Conservation (phyloP, 1,140 invertebrate genomes). For the Acromyrmex charruanus region DNA sequence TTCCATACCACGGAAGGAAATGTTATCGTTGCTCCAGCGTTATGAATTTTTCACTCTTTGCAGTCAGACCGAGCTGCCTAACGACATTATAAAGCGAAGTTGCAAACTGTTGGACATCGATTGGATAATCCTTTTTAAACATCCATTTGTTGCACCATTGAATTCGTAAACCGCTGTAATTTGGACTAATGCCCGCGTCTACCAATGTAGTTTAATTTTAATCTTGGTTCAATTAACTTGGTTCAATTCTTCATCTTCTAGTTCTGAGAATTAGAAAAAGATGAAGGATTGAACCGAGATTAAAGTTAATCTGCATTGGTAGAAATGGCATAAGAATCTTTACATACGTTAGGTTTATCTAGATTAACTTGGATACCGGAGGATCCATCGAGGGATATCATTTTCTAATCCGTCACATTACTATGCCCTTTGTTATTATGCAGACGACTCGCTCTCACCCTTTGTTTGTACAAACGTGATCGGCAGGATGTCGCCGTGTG, state of each 20-base stretch:
- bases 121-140: neutral
- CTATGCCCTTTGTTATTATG: slow-evolving; percentile 47
- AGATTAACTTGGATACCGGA: slow-evolving; percentile 8
- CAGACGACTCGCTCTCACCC: slow-evolving; percentile 38
- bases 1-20: slow-evolving; percentile 39
- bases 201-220: too few species aligned
- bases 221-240: too few species aligned
- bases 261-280: too few species aligned
- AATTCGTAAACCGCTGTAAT: neutral
- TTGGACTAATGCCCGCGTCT: neutral
- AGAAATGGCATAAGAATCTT: neutral
- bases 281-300: too few species aligned
- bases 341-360: neutral
- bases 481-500: slow-evolving; percentile 15
- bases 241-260: too few species aligned
- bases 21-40: neutral
- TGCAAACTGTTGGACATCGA: too few species aligned
- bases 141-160: neutral
- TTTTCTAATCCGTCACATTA: slow-evolving; percentile 55
- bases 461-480: slow-evolving; percentile 64
- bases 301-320: too few species aligned
- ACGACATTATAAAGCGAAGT: neutral
- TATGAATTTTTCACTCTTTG: slow-evolving; percentile 1
- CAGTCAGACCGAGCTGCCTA: neutral
- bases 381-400: slow-evolving; percentile 3